Evolutionary conservation across 1,140 invertebrate genomes (phyloP).

Genomic region (Drosophila suzukii): DNA sequence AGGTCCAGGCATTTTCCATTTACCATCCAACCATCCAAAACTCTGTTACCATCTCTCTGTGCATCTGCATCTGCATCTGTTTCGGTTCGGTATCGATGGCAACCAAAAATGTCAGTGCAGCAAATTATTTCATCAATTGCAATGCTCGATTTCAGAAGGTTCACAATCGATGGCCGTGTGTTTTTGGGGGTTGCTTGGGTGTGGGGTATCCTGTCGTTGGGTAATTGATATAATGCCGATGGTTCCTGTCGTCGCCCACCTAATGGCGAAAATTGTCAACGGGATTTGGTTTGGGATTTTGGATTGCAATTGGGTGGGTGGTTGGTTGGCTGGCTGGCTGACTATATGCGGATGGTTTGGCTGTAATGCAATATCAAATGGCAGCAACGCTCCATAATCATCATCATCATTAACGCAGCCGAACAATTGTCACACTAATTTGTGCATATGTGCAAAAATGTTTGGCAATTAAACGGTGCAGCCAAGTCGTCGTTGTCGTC

Average conservation of each 20-base stretch:
- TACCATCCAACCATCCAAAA: not conserved
- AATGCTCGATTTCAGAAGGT: constrained; percentile 67
- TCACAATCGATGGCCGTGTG: not conserved
- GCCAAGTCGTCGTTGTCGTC: not conserved
- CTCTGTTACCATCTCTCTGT: constrained; percentile 22
- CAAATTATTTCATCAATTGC: constrained; percentile 83
- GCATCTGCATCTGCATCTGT: constrained; percentile 49
- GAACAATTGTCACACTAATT: constrained; percentile 70
- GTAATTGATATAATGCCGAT: constrained; percentile 80
- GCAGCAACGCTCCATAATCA: constrained; percentile 35
- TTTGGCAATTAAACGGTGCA: constrained; percentile 69
- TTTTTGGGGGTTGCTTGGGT: constrained; percentile 13
- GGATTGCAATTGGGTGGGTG: constrained; percentile 21
- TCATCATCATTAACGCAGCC: constrained; percentile 69
- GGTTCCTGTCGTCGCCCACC: constrained; percentile 62
- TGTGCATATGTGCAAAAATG: constrained; percentile 73
- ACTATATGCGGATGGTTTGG: not conserved
- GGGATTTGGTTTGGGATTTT: constrained; percentile 48
- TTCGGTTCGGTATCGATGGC: constrained; percentile 41
- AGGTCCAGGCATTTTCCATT: constrained; percentile 15
- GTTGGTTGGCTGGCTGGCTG: constrained; percentile 8
- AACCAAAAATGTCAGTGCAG: constrained; percentile 68
- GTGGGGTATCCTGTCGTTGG: constrained; percentile 22
- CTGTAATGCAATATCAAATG: constrained; percentile 60
- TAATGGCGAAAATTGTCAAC: constrained; percentile 75